Percentiles rank a stretch among this genome's conserved stretches.
phyloP scores from a whole-genome alignment of 1,140 invertebrate genomes.

The Drosophila sproati region DNA sequence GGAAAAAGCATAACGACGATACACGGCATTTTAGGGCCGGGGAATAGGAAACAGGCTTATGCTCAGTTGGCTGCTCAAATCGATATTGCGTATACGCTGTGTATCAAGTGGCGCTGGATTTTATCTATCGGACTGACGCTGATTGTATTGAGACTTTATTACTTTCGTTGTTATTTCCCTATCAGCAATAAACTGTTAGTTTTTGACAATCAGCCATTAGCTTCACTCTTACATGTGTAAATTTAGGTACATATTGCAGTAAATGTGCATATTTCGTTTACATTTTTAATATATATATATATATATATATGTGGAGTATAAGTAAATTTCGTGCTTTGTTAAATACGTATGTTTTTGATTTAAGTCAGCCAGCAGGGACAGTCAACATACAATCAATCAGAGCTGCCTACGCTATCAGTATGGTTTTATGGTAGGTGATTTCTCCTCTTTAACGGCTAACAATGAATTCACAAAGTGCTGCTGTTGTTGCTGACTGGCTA shows the following conservation, averaged over 20 bases:
- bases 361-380: neutral
- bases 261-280: conserved; percentile 34
- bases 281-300: conserved; percentile 45
- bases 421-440: conserved; percentile 52
- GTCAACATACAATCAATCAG: conserved; percentile 15
- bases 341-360: conserved; percentile 62
- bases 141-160: conserved; percentile 67
- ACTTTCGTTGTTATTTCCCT: conserved; percentile 73
- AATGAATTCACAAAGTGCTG: conserved; percentile 40
- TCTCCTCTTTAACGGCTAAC: conserved; percentile 31
- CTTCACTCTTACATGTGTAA: conserved; percentile 12
- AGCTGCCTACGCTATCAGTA: conserved; percentile 14
- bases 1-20: conserved; percentile 15
- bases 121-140: conserved; percentile 56
- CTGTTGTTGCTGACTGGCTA: conserved; percentile 31
- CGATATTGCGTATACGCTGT: conserved; percentile 72
- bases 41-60: conserved; percentile 23
- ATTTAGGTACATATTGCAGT: conserved; percentile 38
- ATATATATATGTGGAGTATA: neutral
- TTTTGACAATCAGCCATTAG: conserved; percentile 42
- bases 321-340: conserved; percentile 67
- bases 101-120: conserved; percentile 42
- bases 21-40: conserved; percentile 4
- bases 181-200: conserved; percentile 76
- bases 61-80: conserved; percentile 52